Conservation (phyloP, 2,113 vertebrate genomes). For the Tachuris rubrigastra region DNA sequence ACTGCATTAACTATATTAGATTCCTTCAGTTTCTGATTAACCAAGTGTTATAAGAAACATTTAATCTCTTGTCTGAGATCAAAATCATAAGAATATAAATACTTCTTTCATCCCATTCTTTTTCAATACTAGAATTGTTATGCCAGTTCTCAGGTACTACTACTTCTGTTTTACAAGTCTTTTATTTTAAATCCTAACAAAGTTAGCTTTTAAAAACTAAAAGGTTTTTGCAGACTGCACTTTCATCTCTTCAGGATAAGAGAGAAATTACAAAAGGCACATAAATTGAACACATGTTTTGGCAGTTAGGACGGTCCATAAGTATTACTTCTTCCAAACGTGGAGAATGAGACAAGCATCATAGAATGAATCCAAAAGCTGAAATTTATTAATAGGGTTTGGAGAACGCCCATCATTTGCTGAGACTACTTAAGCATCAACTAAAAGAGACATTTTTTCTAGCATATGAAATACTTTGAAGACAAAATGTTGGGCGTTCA, state of each 20-base stretch:
- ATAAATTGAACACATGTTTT: neutral
- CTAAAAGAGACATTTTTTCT: neutral
- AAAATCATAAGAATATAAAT: neutral
- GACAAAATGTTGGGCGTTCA: neutral
- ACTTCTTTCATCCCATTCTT: neutral
- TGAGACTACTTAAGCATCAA: neutral
- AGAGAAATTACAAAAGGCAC: neutral
- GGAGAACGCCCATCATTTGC: neutral
- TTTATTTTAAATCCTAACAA: neutral
- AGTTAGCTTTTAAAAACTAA: neutral
- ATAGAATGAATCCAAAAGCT: neutral
- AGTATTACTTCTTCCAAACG: neutral
- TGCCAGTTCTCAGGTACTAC: neutral
- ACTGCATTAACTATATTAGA: neutral
- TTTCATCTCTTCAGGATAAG: neutral
- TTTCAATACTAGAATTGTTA: neutral
- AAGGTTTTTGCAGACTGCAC: neutral
- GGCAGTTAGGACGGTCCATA: neutral
- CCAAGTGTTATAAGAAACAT: neutral
- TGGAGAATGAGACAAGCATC: neutral
- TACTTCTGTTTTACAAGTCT: neutral
- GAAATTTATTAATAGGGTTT: neutral
- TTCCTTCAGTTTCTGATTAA: neutral
- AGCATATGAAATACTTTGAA: neutral
- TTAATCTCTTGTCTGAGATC: neutral